phyloP scores from a whole-genome alignment of 2,888 invertebrate genomes.

The Deroplatys truncata region DNA sequence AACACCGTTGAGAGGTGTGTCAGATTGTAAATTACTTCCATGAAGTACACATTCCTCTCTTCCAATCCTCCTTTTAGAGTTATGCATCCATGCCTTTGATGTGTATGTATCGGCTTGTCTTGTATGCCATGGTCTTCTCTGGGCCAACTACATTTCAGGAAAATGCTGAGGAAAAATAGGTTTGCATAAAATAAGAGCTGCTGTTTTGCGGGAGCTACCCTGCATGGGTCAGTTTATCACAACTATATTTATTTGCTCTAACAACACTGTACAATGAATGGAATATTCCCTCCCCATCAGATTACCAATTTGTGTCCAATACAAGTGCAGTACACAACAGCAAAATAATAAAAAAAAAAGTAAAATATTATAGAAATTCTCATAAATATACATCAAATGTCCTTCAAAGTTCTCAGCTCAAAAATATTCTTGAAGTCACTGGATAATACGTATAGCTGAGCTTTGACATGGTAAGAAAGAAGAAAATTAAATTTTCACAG shows the following conservation, averaged over 20 bases:
- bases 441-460: constrained; percentile 1
- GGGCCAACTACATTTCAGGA: too few relatives aligned
- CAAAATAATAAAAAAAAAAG: neutral
- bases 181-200: neutral
- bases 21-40: too few relatives aligned
- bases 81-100: too few relatives aligned
- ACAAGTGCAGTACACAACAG: neutral
- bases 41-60: too few relatives aligned
- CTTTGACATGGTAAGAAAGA: neutral
- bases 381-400: constrained; percentile 9
- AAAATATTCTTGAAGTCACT: constrained; percentile 21
- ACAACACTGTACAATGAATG: constrained; percentile 23
- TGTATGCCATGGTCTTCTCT: too few relatives aligned
- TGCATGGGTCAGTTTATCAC: constrained; percentile 15
- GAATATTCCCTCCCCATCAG: constrained; percentile 13
- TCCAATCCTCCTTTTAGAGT: too few relatives aligned
- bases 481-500: neutral
- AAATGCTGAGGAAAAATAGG: neutral
- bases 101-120: too few relatives aligned
- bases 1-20: too few relatives aligned
- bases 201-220: constrained; percentile 6
- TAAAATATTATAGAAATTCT: neutral
- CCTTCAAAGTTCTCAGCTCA: neutral
- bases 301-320: constrained; percentile 2
- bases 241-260: constrained; percentile 25